A percentile compares a stretch with the other conserved stretches of the same genome.
Conservation (phyloP, 2,113 vertebrate species). For the Setophaga coronata region DNA sequence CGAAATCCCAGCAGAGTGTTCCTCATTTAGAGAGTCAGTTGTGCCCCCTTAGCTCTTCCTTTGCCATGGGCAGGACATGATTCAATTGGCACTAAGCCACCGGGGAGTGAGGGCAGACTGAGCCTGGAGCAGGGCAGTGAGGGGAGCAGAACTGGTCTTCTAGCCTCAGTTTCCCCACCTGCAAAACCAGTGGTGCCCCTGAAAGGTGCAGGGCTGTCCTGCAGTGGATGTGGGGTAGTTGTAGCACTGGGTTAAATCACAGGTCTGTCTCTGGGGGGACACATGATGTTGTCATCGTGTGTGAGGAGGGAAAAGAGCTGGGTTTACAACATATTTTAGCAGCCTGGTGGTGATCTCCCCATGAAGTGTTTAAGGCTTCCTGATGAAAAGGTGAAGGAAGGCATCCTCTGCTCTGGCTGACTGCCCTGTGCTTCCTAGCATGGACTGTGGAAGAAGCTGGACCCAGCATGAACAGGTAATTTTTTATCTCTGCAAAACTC, state of each 20-base stretch:
- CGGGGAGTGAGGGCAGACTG: fast-evolving
- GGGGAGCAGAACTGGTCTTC: not conserved
- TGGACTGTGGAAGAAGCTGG: not conserved
- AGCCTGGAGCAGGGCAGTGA: not conserved
- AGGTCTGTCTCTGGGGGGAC: fast-evolving
- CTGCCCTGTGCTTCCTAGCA: not conserved
- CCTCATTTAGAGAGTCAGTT: not conserved
- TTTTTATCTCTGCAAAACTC: not conserved
- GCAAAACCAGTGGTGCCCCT: not conserved
- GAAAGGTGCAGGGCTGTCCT: not conserved
- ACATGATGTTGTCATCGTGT: fast-evolving
- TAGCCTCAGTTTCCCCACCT: not conserved
- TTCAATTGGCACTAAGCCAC: not conserved
- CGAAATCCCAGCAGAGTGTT: not conserved
- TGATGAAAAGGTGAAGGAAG: not conserved
- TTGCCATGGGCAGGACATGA: fast-evolving
- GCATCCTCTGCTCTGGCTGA: not conserved
- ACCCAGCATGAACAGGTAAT: not conserved
- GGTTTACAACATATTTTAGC: not conserved
- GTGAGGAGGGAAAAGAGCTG: not conserved
- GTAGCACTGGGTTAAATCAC: not conserved
- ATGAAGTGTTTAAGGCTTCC: not conserved
- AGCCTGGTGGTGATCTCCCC: not conserved
- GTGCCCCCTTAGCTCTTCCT: not conserved
- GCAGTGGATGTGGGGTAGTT: fast-evolving